Conservation (phyloP, 2,888 invertebrate species). For the Entomobrya multifasciata region DNA sequence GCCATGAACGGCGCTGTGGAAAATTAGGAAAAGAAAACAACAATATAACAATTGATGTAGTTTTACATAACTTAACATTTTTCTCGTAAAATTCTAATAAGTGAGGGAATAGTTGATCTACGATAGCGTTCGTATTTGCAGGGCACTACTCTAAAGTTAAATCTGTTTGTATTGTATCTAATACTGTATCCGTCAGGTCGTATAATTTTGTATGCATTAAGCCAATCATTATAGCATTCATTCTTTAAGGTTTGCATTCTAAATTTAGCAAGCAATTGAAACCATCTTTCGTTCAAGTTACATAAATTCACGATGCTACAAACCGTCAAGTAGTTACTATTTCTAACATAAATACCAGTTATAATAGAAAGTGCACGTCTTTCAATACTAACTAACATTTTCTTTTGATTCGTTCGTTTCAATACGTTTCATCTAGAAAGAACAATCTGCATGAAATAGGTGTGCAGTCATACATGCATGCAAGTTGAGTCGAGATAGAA, state of each 20-base stretch:
- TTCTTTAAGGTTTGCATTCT: neutral
- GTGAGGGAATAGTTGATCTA: neutral
- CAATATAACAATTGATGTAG: neutral
- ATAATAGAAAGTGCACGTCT: constrained; percentile 15
- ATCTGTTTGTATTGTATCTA: neutral
- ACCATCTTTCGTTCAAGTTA: neutral
- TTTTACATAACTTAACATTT: neutral
- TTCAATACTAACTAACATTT: constrained; percentile 21
- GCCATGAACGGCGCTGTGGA: neutral
- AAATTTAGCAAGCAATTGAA: neutral
- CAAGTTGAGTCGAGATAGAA: no score
- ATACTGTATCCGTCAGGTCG: neutral
- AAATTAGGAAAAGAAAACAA: neutral
- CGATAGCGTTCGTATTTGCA: neutral
- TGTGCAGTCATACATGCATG: no score
- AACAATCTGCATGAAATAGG: no score
- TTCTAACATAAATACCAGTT: constrained; percentile 5
- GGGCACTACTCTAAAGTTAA: neutral
- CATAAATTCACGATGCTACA: neutral
- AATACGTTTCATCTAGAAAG: no score
- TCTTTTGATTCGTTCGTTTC: neutral
- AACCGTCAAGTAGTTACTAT: neutral
- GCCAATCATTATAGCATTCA: neutral
- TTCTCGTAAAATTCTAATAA: neutral
- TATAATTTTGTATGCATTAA: neutral